Conservation (phyloP, 2,888 invertebrate genomes). For the Antheraea yamamai region DNA sequence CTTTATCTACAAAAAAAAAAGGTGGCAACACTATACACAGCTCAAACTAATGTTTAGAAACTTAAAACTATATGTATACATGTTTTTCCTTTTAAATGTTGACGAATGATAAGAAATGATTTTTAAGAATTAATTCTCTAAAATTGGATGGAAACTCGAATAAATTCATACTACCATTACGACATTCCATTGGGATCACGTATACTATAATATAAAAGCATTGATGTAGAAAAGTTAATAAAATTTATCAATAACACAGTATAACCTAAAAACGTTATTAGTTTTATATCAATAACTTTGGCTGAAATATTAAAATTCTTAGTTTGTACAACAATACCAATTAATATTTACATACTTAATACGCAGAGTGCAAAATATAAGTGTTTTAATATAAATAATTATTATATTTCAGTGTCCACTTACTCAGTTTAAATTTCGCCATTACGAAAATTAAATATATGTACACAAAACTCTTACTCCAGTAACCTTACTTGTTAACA, state of each 20-base stretch:
- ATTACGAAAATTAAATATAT: constrained; percentile 35
- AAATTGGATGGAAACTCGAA: no score
- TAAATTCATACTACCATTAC: no score
- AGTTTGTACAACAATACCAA: not conserved
- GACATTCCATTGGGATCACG: no score
- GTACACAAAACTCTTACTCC: not conserved
- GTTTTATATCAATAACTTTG: not conserved
- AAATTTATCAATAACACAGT: not conserved
- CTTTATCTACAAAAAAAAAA: no score
- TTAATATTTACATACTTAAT: not conserved
- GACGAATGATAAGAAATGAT: no score
- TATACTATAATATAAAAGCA: not conserved
- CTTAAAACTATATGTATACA: no score
- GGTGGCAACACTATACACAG: no score
- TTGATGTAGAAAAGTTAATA: not conserved
- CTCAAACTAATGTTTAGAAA: no score
- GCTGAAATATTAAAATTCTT: not conserved
- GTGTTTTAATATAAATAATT: not conserved
- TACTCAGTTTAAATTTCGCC: constrained; percentile 74
- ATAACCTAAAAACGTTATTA: not conserved
- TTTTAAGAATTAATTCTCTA: no score
- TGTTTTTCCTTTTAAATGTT: no score
- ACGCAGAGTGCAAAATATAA: not conserved
- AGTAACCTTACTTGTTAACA: not conserved
- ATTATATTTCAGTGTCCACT: constrained; percentile 40